Evolutionary conservation across 2,797 vertebrate species (phyloP).

Genomic region (Intellagama lesueurii): DNA sequence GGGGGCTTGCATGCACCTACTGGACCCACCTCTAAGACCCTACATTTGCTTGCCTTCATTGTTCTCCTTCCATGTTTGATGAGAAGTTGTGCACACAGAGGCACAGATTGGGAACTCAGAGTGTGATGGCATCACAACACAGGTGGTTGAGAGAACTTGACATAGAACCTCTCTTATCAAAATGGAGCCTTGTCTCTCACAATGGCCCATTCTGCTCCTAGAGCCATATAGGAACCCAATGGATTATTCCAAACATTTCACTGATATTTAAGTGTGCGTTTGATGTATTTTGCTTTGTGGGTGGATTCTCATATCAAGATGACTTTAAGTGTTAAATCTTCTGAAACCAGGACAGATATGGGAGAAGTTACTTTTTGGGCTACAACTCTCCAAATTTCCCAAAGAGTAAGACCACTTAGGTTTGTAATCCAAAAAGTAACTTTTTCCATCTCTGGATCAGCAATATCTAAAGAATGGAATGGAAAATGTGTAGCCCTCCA

Average conservation of each 20-base stretch:
- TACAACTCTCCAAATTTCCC: no score
- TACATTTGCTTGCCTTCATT: no score
- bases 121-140: not conserved
- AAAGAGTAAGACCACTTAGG: no score
- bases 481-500: not conserved
- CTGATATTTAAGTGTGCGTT: not conserved
- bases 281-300: not conserved
- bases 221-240: not conserved
- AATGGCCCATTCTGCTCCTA: not conserved
- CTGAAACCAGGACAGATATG: not conserved
- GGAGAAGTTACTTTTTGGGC: no score
- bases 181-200: no score
- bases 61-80: no score
- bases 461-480: not conserved
- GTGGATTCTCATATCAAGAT: slow-evolving; percentile 14
- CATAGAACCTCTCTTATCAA: not conserved
- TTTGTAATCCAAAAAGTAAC: no score
- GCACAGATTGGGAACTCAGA: not conserved
- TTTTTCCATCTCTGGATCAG: no score
- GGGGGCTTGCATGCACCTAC: no score
- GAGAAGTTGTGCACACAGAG: not conserved
- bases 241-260: not conserved
- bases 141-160: not conserved
- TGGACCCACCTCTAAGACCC: no score
- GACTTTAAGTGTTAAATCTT: slow-evolving; percentile 15